phyloP scores from a whole-genome alignment of 2,888 invertebrate genomes.

The Dimorphilus gyrociliatus region DNA sequence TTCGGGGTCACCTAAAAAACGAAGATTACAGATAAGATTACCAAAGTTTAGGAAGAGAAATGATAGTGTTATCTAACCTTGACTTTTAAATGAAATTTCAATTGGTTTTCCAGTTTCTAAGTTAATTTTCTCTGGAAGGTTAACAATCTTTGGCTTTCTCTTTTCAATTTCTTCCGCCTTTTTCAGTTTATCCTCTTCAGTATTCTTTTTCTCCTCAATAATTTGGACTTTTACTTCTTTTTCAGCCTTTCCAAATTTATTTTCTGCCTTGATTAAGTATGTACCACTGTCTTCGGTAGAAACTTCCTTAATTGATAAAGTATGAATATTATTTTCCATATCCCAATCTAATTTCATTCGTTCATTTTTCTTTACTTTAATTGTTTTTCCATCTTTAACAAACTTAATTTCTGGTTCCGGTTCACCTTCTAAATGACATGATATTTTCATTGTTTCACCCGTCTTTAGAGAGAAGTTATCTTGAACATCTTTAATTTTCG shows the following conservation, averaged over 20 bases:
- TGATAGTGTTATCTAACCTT: constrained; percentile 3
- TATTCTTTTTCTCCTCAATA: constrained; percentile 7
- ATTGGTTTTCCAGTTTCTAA: constrained; percentile 6
- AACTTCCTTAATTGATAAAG: constrained; percentile 7
- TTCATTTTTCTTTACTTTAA: constrained; percentile 7
- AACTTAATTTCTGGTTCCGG: constrained; percentile 22
- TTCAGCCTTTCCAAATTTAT: constrained; percentile 7
- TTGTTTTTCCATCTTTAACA: constrained; percentile 17
- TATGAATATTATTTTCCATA: constrained; percentile 3
- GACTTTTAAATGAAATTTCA: constrained; percentile 1
- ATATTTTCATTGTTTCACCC: too few species aligned
- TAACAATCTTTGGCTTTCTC: constrained; percentile 6
- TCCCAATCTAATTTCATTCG: constrained; percentile 5
- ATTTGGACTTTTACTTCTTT: constrained; percentile 5
- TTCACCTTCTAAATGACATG: constrained; percentile 8
- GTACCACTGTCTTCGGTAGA: constrained; percentile 8
- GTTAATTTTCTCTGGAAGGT: constrained; percentile 5
- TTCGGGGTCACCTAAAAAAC: constrained; percentile 16
- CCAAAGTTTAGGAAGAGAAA: neutral
- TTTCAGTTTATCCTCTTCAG: constrained; percentile 3
- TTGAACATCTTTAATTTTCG: too few species aligned
- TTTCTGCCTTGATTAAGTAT: constrained; percentile 9
- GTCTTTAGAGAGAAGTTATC: too few species aligned
- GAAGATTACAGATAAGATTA: neutral
- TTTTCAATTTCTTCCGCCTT: neutral